Conservation (phyloP, 2,113 vertebrate genomes). For the Natator depressus region DNA sequence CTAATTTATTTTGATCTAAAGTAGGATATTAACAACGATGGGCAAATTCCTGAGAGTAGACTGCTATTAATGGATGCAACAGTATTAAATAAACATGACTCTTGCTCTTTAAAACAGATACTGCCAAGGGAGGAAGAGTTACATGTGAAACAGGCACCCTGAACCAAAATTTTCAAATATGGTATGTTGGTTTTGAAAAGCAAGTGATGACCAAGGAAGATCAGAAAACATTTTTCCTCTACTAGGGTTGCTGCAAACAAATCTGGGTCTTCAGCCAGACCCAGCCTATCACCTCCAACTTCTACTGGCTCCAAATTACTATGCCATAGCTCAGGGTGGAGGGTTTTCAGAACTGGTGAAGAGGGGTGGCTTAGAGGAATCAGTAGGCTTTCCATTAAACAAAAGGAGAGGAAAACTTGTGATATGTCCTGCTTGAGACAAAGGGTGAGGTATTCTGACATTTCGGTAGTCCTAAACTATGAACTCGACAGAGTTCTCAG, state of each 20-base stretch:
- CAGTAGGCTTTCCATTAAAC: neutral
- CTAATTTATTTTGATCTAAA: neutral
- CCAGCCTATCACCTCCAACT: neutral
- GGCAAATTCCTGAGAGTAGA: fast-evolving
- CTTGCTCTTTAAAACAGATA: neutral
- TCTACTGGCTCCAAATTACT: neutral
- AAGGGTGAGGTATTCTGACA: neutral
- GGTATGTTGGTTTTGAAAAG: neutral
- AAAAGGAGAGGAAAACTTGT: neutral
- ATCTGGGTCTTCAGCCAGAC: neutral
- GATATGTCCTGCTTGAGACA: neutral
- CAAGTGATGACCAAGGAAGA: neutral
- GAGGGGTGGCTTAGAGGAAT: neutral
- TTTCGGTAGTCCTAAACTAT: fast-evolving
- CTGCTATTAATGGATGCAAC: neutral
- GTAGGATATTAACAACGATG: neutral
- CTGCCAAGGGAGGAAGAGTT: neutral
- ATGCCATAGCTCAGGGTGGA: fast-evolving
- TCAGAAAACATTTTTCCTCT: neutral
- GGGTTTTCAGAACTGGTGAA: neutral
- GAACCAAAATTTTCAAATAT: neutral
- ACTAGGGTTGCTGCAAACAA: neutral
- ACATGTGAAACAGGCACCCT: neutral
- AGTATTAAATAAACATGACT: fast-evolving
- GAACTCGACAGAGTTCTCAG: neutral